Evolutionary conservation across 1,140 invertebrate genomes (phyloP), one percentile per base, ranked within the genome.

Genomic region (Ctenoplectra terminalis): DNA sequence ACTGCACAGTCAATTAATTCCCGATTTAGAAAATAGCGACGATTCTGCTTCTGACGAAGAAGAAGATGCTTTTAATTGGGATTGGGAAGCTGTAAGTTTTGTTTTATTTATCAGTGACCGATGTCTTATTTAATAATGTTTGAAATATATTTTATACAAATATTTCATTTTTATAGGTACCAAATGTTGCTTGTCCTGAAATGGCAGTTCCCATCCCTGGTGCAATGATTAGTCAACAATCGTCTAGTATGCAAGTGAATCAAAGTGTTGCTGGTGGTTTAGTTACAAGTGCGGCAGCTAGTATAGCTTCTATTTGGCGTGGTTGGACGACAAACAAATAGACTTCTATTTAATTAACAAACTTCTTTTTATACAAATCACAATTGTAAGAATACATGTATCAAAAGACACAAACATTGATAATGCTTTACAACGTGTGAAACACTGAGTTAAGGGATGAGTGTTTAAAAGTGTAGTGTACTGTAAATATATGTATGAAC

Each of bases 251-350:
- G 84, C 92, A 94, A 84, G 93, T 94, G 60, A 93, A 94, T 89
- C 93, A 94, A 89, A 95, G 94, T 83, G 93, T 95, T 63, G 95
- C 95, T 46, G 95, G 96, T 34, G 96, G 96, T 66, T 93, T 96
- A 40, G 95, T 96, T 67, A 96, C 95, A 64, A 96, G 95, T 89
- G 95, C 96, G 54, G 95, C 96, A 63, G 95, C 96, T 66, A 95
- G 95, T 81, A 94, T 97, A 82, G 95, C 95, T 46, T 96, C 96
- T 46, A 94, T 96, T 78, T 96, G 96, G 96, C 94, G 95, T 85
- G 96, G 95, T n/a, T 96, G 95, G 95, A 96, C 95, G 40, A 91
- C 91, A 71, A 93, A 94, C 77, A 93, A 90, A 92, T 94, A 93
- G 86, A 87, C 82, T 82, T 82, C 40, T 58, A 74, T 87, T 78